Evolutionary conservation across 2,888 invertebrate species (phyloP).

Genomic region (Scaptomyza polygonia): DNA sequence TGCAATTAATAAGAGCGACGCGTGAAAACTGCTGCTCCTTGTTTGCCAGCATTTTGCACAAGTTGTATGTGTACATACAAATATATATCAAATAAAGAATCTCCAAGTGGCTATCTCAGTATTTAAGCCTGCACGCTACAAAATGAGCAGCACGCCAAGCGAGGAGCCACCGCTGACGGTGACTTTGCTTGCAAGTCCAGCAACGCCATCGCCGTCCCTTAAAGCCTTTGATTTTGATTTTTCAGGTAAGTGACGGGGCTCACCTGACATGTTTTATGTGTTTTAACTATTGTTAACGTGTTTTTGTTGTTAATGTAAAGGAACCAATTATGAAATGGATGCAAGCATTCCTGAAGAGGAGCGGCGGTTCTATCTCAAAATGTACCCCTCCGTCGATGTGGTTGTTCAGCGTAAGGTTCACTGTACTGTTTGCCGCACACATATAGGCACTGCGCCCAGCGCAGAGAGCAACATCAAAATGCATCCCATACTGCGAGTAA

Average conservation of each 20-base stretch:
- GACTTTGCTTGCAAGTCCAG: constrained; percentile 30
- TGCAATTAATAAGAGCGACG: constrained; percentile 44
- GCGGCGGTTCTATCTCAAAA: constrained; percentile 85
- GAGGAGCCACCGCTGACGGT: constrained; percentile 33
- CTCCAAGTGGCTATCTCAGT: constrained; percentile 14
- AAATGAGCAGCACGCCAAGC: constrained; percentile 51
- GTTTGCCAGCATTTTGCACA: constrained; percentile 19
- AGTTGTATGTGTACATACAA: background rate
- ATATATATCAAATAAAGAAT: constrained; percentile 4
- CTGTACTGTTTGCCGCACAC: constrained; percentile 90
- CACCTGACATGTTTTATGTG: background rate
- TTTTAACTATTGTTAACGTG: constrained; percentile 9
- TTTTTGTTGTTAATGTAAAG: constrained; percentile 56
- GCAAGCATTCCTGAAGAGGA: constrained; percentile 86
- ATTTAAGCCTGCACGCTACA: constrained; percentile 10
- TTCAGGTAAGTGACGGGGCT: constrained; percentile 45
- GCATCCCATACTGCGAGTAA: constrained; percentile 90
- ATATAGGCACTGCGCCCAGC: constrained; percentile 89
- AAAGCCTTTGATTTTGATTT: constrained; percentile 59
- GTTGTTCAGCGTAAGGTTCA: constrained; percentile 88
- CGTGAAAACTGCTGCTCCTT: constrained; percentile 23
- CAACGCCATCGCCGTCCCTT: constrained; percentile 56
- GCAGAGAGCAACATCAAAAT: constrained; percentile 88
- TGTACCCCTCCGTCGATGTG: constrained; percentile 86
- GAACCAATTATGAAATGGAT: constrained; percentile 85